Evolutionary conservation across 2,113 vertebrate species (phyloP).

Genomic region (Neotoma lepida): DNA sequence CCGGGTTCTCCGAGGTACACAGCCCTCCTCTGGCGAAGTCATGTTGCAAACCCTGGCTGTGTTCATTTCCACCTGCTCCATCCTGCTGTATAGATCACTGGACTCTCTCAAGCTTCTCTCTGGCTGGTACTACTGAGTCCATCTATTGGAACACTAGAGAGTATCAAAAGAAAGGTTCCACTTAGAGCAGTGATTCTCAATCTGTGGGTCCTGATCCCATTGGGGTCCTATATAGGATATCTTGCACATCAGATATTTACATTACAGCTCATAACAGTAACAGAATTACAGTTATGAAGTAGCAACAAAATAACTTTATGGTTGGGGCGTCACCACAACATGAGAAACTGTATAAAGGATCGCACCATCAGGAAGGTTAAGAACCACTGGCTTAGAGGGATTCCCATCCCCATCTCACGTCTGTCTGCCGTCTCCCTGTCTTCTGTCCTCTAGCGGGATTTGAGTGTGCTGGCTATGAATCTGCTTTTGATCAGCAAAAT

Average conservation of each 20-base stretch:
- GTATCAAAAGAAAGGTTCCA: slow-evolving; percentile 7
- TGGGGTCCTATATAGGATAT: neutral
- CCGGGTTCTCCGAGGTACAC: slow-evolving; percentile 67
- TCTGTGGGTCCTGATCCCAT: neutral
- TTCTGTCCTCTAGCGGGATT: slow-evolving; percentile 66
- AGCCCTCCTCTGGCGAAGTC: slow-evolving; percentile 43
- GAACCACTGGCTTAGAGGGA: neutral
- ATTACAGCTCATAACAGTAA: neutral
- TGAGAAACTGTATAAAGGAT: neutral
- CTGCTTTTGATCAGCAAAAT: slow-evolving; percentile 77
- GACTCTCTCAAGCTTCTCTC: slow-evolving; percentile 71
- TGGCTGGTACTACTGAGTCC: slow-evolving; percentile 78
- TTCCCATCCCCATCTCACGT: neutral
- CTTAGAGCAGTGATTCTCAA: slow-evolving; percentile 10
- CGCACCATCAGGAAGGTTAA: neutral
- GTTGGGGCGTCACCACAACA: too few relatives aligned
- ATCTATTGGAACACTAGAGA: slow-evolving; percentile 71
- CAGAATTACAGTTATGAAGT: neutral
- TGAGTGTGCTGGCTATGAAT: slow-evolving; percentile 70
- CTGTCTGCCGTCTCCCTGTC: neutral
- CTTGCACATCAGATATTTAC: too few relatives aligned
- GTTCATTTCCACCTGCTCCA: slow-evolving; percentile 60
- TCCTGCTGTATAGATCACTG: slow-evolving; percentile 69
- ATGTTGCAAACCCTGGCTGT: slow-evolving; percentile 62
- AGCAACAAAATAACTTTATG: neutral